These are phyloP conservation scores for Diogma glabrata DNA, from an alignment of 2,888 invertebrate genomes.

Conservation along the genomic window DNA sequence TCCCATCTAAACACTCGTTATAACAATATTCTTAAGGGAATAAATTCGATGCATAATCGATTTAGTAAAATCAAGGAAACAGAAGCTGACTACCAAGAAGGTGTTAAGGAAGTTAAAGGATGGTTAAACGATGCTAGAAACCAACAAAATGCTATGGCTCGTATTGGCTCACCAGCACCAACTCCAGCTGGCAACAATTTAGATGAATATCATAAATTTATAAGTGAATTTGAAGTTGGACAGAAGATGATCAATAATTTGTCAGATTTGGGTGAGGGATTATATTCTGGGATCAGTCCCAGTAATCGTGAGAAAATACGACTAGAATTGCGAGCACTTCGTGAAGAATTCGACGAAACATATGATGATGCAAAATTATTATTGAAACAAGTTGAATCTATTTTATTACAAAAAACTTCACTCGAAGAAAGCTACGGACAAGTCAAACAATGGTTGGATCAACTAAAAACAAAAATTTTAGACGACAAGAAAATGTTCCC, in stretches of 20 bases:
- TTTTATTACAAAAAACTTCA: conserved; percentile 79
- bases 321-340: conserved; percentile 63
- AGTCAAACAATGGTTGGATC: conserved; percentile 76
- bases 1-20: conserved; percentile 66
- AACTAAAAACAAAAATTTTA: conserved; percentile 62
- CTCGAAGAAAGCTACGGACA: conserved; percentile 87
- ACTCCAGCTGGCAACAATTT: conserved; percentile 67
- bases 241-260: conserved; percentile 66
- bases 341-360: conserved; percentile 73
- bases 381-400: conserved; percentile 78
- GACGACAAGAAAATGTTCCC: conserved; percentile 57
- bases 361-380: conserved; percentile 74
- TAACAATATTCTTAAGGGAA: conserved; percentile 59
- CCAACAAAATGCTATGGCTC: conserved; percentile 59
- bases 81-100: conserved; percentile 51
- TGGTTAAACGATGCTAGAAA: conserved; percentile 70
- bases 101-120: conserved; percentile 57
- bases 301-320: conserved; percentile 79
- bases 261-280: conserved; percentile 75
- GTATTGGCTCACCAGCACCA: conserved; percentile 56
- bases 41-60: conserved; percentile 57
- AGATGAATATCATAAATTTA: conserved; percentile 52
- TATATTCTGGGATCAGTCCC: conserved; percentile 76
- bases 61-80: conserved; percentile 59
- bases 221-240: conserved; percentile 59